phyloP scores from a whole-genome alignment of 2,888 invertebrate species.

The Lepidocyrtinus sp. region DNA sequence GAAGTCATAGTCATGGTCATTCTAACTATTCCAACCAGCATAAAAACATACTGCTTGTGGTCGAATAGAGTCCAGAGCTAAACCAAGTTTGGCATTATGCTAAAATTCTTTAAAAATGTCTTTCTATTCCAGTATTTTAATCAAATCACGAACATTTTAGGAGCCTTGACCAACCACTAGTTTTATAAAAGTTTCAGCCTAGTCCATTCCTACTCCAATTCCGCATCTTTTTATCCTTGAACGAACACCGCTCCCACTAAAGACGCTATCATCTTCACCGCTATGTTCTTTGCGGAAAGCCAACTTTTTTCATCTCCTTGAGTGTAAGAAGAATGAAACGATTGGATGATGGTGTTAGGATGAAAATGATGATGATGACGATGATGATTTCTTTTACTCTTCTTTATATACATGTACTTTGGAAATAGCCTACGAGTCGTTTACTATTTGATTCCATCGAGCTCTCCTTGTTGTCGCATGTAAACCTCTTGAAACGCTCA shows the following conservation, averaged over 20 bases:
- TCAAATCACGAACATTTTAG: no score
- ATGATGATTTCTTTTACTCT: constrained; percentile 44
- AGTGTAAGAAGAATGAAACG: constrained; percentile 45
- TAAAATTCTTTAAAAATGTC: no score
- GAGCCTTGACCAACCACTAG: no score
- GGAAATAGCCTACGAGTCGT: constrained; percentile 47
- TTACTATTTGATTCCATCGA: constrained; percentile 53
- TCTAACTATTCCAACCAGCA: no score
- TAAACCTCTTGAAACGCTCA: constrained; percentile 59
- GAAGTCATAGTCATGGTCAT: no score
- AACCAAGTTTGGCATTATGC: no score
- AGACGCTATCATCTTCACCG: constrained; percentile 27
- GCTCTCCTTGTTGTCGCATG: constrained; percentile 37
- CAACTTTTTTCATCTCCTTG: constrained; percentile 34
- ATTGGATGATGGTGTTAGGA: constrained; percentile 51
- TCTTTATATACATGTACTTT: constrained; percentile 39
- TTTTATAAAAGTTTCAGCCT: no score
- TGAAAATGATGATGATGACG: constrained; percentile 33
- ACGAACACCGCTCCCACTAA: constrained; percentile 21
- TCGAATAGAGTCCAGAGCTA: no score
- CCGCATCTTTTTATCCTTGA: constrained; percentile 23
- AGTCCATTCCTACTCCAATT: constrained; percentile 15
- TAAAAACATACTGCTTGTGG: no score
- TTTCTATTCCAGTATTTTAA: no score
- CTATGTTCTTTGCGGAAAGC: constrained; percentile 46